Base-by-base conservation (phyloP, 1,140 invertebrate species). In the Sitophilus oryzae region DNA sequence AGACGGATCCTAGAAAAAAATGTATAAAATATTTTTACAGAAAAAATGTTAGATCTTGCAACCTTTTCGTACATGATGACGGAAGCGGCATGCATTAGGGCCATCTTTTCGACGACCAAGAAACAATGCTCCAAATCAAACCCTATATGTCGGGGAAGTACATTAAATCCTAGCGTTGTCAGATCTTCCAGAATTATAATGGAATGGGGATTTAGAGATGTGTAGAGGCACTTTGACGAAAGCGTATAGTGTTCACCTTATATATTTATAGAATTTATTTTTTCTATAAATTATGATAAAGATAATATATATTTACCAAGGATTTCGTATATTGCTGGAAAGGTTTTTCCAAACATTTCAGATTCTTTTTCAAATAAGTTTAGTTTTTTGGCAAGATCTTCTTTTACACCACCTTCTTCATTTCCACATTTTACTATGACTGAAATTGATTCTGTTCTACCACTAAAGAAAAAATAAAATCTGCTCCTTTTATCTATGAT, bases 51-150 rank as follows among this genome's bases (percentile, higher is more conserved):
- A 6, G 40, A 43, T 48, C 1, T 30, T 18, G 34, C 43, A 67
- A 77, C 77, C 66, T 76, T 75, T 62, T 77, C 72, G 46, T 72
- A 73, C 50, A 79, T 52, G 6, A 74, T 73, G 19, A 78, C 70
- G 0, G 79, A 78, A 2, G 74, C 65, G 2, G 79, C 81, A 58
- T 83, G 82, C 65, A 81, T 77, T 58, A 67, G 76, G 2, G 77
- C 81, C 52, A 83, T 43, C 52, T 78, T 76, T 0, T 71, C 67
- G 2, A 83, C 60, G 6, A 80, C 76, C 5, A 80, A 46, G 37
- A 72, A 60, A 6, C 70, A 66, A 43, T 79, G 75, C 1, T 73
- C 58, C 23, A 77, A 52, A 62, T 82, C 77, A 20, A 83, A 61
- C 3, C 79, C 78, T 10, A 61, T 38, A 20, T 76, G 61, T 22